phyloP scores from a whole-genome alignment of 2,797 vertebrate genomes.

The Acanthurus tractus region DNA sequence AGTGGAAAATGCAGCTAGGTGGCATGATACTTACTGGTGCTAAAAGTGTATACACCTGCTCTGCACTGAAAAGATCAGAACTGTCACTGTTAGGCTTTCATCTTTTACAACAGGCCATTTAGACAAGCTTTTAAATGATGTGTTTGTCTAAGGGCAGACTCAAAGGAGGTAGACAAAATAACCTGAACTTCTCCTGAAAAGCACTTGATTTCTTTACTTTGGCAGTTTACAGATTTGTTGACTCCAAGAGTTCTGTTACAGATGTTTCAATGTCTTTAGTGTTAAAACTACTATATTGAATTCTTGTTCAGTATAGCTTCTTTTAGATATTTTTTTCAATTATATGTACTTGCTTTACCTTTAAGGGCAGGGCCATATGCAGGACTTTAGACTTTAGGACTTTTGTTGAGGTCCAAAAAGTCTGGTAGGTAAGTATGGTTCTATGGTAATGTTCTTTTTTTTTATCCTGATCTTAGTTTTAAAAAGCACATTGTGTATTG shows the following conservation, averaged over 20 bases:
- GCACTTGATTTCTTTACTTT: not conserved
- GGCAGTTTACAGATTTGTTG: slow-evolving; percentile 18
- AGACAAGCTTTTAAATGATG: not conserved
- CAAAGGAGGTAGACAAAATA: slow-evolving; percentile 11
- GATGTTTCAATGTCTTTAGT: no score
- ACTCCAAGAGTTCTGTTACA: not conserved
- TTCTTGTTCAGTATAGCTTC: no score
- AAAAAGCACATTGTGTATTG: no score
- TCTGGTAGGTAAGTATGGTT: no score
- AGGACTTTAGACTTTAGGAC: no score
- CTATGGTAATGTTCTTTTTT: no score
- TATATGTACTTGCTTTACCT: no score
- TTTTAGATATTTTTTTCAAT: no score
- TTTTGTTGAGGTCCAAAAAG: no score
- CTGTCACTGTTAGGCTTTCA: slow-evolving; percentile 32
- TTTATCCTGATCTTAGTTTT: no score
- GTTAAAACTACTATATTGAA: no score
- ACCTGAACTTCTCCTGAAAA: not conserved
- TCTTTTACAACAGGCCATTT: slow-evolving; percentile 8
- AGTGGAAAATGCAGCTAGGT: slow-evolving; percentile 24
- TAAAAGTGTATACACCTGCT: slow-evolving; percentile 28
- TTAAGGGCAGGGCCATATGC: no score
- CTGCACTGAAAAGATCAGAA: slow-evolving; percentile 7
- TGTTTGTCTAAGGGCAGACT: not conserved
- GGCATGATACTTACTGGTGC: slow-evolving; percentile 7